phyloP scores from a whole-genome alignment of 2,797 vertebrate species.

The Octomys mimax region DNA sequence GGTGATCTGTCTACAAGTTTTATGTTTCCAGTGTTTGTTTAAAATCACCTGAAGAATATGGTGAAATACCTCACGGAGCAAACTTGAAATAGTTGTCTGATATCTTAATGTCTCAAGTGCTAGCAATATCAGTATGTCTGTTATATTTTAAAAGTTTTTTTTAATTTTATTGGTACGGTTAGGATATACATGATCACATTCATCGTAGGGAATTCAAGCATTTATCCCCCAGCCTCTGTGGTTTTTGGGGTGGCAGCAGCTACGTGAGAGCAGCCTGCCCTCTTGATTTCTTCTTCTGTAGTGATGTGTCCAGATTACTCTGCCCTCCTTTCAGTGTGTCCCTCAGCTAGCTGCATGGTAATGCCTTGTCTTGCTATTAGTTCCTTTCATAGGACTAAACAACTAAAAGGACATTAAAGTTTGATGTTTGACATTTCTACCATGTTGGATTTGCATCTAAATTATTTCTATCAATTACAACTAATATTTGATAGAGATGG shows the following conservation, averaged over 20 bases:
- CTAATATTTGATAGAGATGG: background rate
- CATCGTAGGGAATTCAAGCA: background rate
- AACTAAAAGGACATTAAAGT: background rate
- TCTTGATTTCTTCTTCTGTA: background rate
- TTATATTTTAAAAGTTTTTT: background rate
- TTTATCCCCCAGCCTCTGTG: background rate
- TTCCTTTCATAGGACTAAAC: background rate
- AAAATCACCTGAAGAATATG: conserved; percentile 7
- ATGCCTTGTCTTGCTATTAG: background rate
- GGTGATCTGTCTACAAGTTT: background rate
- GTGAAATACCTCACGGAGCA: background rate
- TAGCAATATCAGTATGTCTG: background rate
- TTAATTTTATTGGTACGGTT: background rate
- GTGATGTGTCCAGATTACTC: background rate
- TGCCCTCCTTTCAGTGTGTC: background rate
- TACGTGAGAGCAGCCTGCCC: background rate
- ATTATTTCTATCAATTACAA: background rate
- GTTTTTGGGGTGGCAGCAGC: too few species aligned
- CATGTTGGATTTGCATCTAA: background rate
- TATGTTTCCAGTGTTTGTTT: background rate
- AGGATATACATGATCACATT: background rate
- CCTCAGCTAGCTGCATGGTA: background rate
- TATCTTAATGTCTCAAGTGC: background rate
- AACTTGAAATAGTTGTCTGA: background rate
- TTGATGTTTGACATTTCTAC: background rate